Evolutionary conservation across 2,888 invertebrate species (phyloP).

Genomic region (Agonopterix heracliana): DNA sequence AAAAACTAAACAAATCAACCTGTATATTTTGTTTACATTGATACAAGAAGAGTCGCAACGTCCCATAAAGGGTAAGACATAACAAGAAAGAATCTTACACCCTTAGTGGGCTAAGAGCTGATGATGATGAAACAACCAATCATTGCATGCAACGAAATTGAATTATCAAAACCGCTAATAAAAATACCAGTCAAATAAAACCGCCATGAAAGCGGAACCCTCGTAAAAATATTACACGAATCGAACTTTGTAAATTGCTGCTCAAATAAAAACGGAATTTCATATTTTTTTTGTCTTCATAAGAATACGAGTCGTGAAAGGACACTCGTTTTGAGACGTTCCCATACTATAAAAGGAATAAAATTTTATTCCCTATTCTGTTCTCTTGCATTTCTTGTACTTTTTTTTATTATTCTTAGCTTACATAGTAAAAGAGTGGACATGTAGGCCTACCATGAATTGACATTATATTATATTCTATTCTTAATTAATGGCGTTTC

Average conservation of each 20-base stretch:
- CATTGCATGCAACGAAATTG: not conserved
- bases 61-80: too few relatives aligned
- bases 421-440: too few relatives aligned
- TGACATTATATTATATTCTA: too few relatives aligned
- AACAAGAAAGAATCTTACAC: too few relatives aligned
- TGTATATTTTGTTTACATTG: too few relatives aligned
- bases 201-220: conserved; percentile 15
- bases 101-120: too few relatives aligned
- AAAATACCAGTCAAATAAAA: conserved; percentile 13
- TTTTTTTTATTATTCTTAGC: conserved; percentile 31
- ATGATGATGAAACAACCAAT: too few relatives aligned
- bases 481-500: too few relatives aligned
- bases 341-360: conserved; percentile 16
- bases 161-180: conserved; percentile 11
- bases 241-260: conserved; percentile 26
- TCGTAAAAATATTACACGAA: conserved; percentile 19
- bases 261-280: conserved; percentile 24
- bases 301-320: not conserved
- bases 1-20: too few relatives aligned
- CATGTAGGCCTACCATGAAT: too few relatives aligned
- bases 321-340: not conserved
- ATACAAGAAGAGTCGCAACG: too few relatives aligned
- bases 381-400: conserved; percentile 22
- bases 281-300: conserved; percentile 12
- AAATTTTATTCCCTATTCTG: conserved; percentile 30